A percentile compares a stretch with the other conserved stretches of the same genome.
These are phyloP conservation scores for Pyrrhosoma nymphula DNA, from an alignment of 2,888 invertebrate genomes.

Conservation along the genomic window DNA sequence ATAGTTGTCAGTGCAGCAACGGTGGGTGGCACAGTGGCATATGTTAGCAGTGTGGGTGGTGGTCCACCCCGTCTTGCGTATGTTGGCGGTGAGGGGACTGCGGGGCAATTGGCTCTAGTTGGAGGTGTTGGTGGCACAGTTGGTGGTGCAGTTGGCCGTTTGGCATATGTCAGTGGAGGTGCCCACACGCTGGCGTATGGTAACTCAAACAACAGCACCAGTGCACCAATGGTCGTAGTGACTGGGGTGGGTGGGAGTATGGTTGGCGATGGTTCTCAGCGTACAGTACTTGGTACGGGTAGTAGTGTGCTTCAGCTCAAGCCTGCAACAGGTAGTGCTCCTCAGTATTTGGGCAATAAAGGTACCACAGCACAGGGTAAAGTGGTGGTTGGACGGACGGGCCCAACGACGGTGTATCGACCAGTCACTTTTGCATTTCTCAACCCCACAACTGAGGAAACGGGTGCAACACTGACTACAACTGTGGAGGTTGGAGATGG, in stretches of 20 bases:
- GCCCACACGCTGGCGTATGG: constrained; percentile 50
- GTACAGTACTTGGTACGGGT: constrained; percentile 55
- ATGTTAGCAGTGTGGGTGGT: constrained; percentile 51
- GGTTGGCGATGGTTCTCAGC: constrained; percentile 46
- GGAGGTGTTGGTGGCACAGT: constrained; percentile 55
- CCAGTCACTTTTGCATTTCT: constrained; percentile 44
- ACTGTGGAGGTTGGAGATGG: constrained; percentile 60
- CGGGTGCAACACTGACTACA: constrained; percentile 30
- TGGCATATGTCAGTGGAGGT: constrained; percentile 36
- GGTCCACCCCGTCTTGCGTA: constrained; percentile 50
- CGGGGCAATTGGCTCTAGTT: constrained; percentile 48
- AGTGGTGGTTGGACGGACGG: constrained; percentile 58
- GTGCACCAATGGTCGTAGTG: constrained; percentile 51
- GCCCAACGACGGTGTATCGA: constrained; percentile 14
- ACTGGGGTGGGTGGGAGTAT: constrained; percentile 53
- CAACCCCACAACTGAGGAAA: constrained; percentile 41
- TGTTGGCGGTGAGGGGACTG: constrained; percentile 47
- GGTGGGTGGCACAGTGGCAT: constrained; percentile 45
- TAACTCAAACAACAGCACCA: constrained; percentile 17
- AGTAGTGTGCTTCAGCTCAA: constrained; percentile 57
- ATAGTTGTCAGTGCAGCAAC: constrained; percentile 51
- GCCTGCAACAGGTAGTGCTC: constrained; percentile 36
- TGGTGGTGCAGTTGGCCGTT: constrained; percentile 38
- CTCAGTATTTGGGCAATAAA: constrained; percentile 58
- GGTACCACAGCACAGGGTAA: constrained; percentile 25